Percentiles rank a stretch among this genome's conserved stretches.
These are phyloP conservation scores for Bombyx huttoni DNA, from an alignment of 2,888 invertebrate genomes.

Conservation along the genomic window DNA sequence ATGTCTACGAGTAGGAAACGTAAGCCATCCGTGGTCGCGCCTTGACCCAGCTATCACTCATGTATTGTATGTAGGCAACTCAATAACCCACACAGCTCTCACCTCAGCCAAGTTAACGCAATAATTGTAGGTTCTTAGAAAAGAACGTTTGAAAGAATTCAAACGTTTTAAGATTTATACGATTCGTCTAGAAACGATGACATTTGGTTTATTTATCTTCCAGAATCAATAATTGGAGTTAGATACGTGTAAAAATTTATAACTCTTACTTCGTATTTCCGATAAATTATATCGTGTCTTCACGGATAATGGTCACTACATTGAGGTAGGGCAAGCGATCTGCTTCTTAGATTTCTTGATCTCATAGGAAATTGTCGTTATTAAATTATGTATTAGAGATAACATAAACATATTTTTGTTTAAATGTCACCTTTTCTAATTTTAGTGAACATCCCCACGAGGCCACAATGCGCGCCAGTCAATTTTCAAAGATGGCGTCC, in stretches of 20 bases:
- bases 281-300: too few species aligned
- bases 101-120: background rate
- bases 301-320: too few species aligned
- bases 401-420: background rate
- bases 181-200: too few species aligned
- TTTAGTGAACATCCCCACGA: constrained; percentile 50
- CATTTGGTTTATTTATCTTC: too few species aligned
- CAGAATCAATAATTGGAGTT: too few species aligned
- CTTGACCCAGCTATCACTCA: constrained; percentile 54
- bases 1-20: constrained; percentile 49
- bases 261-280: too few species aligned
- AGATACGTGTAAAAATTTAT: too few species aligned
- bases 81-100: background rate
- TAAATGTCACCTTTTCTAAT: constrained; percentile 27
- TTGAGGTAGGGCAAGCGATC: background rate
- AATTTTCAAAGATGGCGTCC: constrained; percentile 52
- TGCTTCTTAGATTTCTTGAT: too few species aligned
- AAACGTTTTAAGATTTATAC: too few species aligned
- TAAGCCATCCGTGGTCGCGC: constrained; percentile 39
- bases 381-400: background rate
- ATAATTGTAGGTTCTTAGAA: background rate
- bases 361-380: too few species aligned
- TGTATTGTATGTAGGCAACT: constrained; percentile 1
- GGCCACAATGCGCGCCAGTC: constrained; percentile 44
- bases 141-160: too few species aligned